phyloP scores from a whole-genome alignment of 2,113 vertebrate genomes.

The Esox niger region DNA sequence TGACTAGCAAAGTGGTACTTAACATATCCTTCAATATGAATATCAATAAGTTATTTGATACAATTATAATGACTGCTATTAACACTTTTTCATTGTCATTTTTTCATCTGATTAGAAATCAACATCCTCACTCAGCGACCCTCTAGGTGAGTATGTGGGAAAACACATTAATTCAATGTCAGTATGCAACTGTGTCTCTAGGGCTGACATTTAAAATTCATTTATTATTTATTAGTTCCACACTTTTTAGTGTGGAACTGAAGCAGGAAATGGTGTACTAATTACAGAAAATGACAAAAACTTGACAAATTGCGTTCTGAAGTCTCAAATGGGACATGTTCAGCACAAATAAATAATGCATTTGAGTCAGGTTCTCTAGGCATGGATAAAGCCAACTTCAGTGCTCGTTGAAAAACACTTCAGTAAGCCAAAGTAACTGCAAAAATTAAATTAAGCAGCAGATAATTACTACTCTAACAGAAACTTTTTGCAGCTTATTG shows the following conservation, averaged over 20 bases:
- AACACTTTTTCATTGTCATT: background rate
- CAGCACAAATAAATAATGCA: background rate
- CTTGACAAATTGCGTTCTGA: too few relatives aligned
- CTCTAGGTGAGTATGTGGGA: background rate
- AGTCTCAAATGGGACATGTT: too few relatives aligned
- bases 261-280: background rate
- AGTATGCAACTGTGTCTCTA: constrained; percentile 24
- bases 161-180: constrained; percentile 20
- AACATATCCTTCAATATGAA: background rate
- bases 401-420: background rate
- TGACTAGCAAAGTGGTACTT: too few relatives aligned
- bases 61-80: background rate
- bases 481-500: background rate
- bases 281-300: too few relatives aligned
- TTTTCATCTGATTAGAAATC: background rate
- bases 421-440: background rate
- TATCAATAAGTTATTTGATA: background rate
- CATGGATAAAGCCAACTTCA: background rate
- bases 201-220: constrained; percentile 46
- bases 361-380: background rate
- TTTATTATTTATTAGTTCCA: too few relatives aligned
- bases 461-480: background rate
- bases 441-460: background rate
- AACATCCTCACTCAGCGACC: background rate
- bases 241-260: background rate